phyloP scores from a whole-genome alignment of 1,140 invertebrate species.

The Drosophila subobscura region DNA sequence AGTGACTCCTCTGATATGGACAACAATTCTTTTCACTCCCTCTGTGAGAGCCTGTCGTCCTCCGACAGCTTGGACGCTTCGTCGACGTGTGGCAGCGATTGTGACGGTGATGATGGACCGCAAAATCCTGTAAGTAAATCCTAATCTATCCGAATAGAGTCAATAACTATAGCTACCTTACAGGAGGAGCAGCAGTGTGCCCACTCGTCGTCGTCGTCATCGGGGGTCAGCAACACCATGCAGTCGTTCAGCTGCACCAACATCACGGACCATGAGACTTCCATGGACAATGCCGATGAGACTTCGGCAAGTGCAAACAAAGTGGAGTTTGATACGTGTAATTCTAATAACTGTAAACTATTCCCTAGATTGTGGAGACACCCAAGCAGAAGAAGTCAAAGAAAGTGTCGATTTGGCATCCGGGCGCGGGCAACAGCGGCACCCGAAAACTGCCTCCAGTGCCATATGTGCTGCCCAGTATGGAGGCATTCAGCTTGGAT shows the following conservation, averaged over 20 bases:
- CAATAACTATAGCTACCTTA: neutral
- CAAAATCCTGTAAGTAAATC: neutral
- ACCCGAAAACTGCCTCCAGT: too few relatives aligned
- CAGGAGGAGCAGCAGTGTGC: too few relatives aligned
- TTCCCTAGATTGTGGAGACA: neutral
- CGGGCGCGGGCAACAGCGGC: too few relatives aligned
- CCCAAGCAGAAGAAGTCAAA: too few relatives aligned
- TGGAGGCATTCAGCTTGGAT: constrained; percentile 30
- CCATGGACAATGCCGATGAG: neutral
- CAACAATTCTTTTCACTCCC: constrained; percentile 47
- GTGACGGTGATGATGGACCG: neutral
- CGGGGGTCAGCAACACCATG: too few relatives aligned
- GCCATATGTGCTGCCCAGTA: constrained; percentile 1
- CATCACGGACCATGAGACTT: constrained; percentile 7
- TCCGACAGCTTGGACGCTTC: neutral
- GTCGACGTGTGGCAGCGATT: neutral
- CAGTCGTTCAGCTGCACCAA: too few relatives aligned
- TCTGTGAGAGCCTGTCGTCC: constrained; percentile 1
- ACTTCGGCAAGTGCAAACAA: neutral
- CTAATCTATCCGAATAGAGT: neutral
- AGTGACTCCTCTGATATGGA: constrained; percentile 14
- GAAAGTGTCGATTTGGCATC: too few relatives aligned
- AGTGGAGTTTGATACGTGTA: neutral
- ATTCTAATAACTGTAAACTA: neutral
- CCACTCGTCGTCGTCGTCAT: too few relatives aligned